phyloP scores from a whole-genome alignment of 2,888 invertebrate genomes.

The Cinara cedri region DNA sequence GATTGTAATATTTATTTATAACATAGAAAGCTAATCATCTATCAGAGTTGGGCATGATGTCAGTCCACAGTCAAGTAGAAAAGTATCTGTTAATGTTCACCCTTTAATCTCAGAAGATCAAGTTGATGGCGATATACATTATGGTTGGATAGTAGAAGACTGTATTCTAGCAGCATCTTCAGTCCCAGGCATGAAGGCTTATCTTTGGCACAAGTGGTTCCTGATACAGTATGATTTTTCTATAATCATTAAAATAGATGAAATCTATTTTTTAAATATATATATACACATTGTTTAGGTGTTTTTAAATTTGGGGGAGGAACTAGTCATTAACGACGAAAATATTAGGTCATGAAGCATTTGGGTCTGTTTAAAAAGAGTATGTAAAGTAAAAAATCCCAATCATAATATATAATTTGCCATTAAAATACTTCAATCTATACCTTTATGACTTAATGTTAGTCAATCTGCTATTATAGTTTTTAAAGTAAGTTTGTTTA shows the following conservation, averaged over 20 bases:
- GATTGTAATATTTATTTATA: too few relatives aligned
- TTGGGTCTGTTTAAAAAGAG: constrained; percentile 91
- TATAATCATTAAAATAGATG: constrained; percentile 4
- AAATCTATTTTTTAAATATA: constrained; percentile 8
- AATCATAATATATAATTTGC: constrained; percentile 76
- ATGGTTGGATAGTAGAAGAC: constrained; percentile 93
- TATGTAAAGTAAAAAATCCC: constrained; percentile 68
- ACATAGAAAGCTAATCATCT: too few relatives aligned
- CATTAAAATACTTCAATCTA: constrained; percentile 94
- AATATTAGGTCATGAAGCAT: constrained; percentile 95
- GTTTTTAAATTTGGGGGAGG: constrained; percentile 85
- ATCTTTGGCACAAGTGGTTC: constrained; percentile 81
- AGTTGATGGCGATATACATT: constrained; percentile 64
- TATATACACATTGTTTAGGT: constrained; percentile 65
- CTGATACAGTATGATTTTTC: constrained; percentile 76
- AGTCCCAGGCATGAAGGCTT: constrained; percentile 79
- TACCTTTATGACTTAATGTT: constrained; percentile 79
- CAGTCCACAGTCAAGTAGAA: constrained; percentile 76
- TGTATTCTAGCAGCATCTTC: constrained; percentile 81
- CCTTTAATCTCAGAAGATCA: constrained; percentile 65
- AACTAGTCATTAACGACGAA: constrained; percentile 80
- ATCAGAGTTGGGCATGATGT: constrained; percentile 81
- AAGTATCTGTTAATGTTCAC: constrained; percentile 82
- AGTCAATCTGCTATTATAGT: constrained; percentile 71
- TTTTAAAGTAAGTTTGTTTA: constrained; percentile 64